Conservation (phyloP, 35 echinoderm and acorn worm genomes). For the Nesometra sesokonis region DNA sequence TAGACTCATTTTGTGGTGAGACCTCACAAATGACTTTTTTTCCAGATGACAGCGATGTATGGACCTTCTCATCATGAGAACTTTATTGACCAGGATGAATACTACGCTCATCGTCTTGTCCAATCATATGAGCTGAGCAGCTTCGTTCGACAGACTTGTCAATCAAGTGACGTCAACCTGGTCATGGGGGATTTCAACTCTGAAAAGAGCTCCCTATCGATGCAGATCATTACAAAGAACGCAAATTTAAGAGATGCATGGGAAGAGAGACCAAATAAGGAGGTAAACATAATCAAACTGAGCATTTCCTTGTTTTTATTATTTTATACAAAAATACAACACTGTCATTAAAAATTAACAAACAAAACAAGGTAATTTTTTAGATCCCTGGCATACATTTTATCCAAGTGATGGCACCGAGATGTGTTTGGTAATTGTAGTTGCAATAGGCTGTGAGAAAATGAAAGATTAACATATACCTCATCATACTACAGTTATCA, state of each 20-base stretch:
- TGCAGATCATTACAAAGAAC: constrained; percentile 15
- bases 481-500: no score
- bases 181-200: constrained; percentile 57
- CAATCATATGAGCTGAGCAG: constrained; percentile 51
- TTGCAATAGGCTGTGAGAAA: no score
- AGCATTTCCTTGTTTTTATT: background rate
- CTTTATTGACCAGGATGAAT: constrained; percentile 16
- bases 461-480: no score
- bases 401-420: no score
- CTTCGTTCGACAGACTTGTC: constrained; percentile 31
- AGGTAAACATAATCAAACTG: background rate
- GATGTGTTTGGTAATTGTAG: no score
- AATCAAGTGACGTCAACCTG: constrained; percentile 19
- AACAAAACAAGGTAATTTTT: no score
- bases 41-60: constrained; percentile 39
- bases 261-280: constrained; percentile 32
- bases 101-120: constrained; percentile 34
- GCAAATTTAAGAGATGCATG: constrained; percentile 36
- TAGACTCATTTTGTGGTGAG: no score
- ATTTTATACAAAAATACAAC: no score
- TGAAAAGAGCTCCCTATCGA: constrained; percentile 18
- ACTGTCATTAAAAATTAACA: no score
- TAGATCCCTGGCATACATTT: no score
- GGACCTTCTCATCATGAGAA: constrained; percentile 20
- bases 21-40: background rate